Evolutionary conservation across 2,888 invertebrate genomes (phyloP).

Genomic region (Mesorhabditis belari): DNA sequence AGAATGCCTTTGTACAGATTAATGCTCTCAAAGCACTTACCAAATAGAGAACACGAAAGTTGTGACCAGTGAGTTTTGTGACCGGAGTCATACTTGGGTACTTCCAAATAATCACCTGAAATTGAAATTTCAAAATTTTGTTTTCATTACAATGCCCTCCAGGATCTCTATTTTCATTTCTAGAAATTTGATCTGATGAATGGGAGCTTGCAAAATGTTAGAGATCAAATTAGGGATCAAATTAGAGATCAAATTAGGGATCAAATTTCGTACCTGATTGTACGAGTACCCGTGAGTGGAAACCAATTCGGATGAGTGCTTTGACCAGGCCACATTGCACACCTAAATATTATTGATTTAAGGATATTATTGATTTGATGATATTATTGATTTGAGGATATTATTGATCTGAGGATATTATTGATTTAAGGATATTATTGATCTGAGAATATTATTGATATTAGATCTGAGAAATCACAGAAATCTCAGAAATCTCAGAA

Average conservation of each 20-base stretch:
- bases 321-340: conserved; percentile 96
- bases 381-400: too few species aligned
- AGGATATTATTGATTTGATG: too few species aligned
- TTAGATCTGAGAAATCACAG: conserved; percentile 66
- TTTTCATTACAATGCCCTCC: not conserved
- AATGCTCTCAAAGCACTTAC: conserved; percentile 36
- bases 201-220: too few species aligned
- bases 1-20: not conserved
- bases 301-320: conserved; percentile 89
- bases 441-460: not conserved
- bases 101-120: conserved; percentile 85
- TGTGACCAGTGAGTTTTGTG: conserved; percentile 91
- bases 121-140: not conserved
- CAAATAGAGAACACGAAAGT: conserved; percentile 86
- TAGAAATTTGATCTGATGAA: too few species aligned
- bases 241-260: not conserved
- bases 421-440: not conserved
- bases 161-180: not conserved
- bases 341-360: conserved; percentile 58
- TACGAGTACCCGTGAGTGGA: conserved; percentile 97
- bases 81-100: conserved; percentile 94
- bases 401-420: too few species aligned
- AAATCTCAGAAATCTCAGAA: conserved; percentile 66
- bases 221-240: too few species aligned
- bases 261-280: conserved; percentile 65